Percentiles rank a stretch among this genome's conserved stretches.
These are phyloP conservation scores for Subanguina moxae DNA, from an alignment of 1,140 invertebrate genomes.

Conservation along the genomic window DNA sequence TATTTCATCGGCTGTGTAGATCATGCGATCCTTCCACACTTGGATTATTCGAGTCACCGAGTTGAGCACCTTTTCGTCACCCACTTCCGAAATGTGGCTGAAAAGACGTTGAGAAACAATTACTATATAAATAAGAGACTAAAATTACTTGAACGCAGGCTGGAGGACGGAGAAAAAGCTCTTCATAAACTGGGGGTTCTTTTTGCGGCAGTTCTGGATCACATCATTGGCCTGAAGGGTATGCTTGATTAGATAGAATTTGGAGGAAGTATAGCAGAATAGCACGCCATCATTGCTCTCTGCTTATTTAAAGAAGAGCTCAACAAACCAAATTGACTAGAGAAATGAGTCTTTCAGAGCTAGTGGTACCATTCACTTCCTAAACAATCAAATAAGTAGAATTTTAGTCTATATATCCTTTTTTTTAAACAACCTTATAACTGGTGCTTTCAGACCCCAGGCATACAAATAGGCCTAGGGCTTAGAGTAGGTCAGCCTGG, in stretches of 20 bases:
- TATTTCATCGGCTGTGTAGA: conserved; percentile 32
- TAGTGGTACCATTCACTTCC: conserved; percentile 65
- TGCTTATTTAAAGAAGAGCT: too few species aligned
- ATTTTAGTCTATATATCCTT: too few species aligned
- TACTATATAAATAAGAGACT: neutral
- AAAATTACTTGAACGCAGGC: conserved; percentile 52
- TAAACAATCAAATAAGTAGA: conserved; percentile 63
- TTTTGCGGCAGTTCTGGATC: conserved; percentile 94
- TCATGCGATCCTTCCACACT: conserved; percentile 32
- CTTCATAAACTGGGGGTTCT: conserved; percentile 88
- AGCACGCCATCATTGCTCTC: too few species aligned
- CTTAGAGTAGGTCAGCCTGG: too few species aligned
- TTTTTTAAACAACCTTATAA: too few species aligned
- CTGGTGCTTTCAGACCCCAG: too few species aligned
- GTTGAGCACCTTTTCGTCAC: conserved; percentile 13
- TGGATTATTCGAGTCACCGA: conserved; percentile 18
- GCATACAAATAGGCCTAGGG: too few species aligned
- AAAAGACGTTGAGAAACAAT: too few species aligned
- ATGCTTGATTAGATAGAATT: too few species aligned
- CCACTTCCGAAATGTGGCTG: conserved; percentile 25
- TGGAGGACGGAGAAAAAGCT: conserved; percentile 60
- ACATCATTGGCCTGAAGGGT: conserved; percentile 89
- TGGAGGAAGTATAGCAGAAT: too few species aligned
- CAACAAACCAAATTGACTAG: neutral
- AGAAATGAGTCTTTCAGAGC: conserved; percentile 72